phyloP scores from a whole-genome alignment of 2,113 vertebrate genomes.

The Vulpes ferrilata region DNA sequence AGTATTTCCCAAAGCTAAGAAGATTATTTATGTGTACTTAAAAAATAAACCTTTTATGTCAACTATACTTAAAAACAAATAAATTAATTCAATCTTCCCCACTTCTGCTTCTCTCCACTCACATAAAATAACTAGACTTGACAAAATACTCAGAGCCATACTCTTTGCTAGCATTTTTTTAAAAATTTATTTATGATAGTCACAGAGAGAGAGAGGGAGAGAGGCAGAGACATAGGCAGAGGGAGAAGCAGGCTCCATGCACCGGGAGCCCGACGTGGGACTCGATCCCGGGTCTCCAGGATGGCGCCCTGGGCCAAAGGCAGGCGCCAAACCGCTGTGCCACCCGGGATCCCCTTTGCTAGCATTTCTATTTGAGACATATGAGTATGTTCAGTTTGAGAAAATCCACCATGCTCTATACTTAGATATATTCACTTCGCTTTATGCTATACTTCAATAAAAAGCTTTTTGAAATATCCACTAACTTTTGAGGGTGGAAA shows the following conservation, averaged over 20 bases:
- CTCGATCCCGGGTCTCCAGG: too few species aligned
- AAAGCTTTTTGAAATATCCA: neutral
- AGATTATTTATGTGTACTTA: neutral
- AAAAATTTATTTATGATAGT: too few species aligned
- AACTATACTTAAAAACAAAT: neutral
- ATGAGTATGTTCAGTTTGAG: neutral
- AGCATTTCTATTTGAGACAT: slow-evolving; percentile 14
- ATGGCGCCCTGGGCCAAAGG: too few species aligned
- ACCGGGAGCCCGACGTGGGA: too few species aligned
- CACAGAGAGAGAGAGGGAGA: too few species aligned
- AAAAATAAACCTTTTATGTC: neutral
- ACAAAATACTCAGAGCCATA: slow-evolving; percentile 14
- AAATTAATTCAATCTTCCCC: neutral
- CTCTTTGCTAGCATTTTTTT: neutral
- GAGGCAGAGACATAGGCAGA: too few species aligned
- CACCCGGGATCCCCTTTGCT: neutral
- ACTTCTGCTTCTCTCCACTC: neutral
- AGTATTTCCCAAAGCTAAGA: slow-evolving; percentile 10
- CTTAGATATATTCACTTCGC: neutral
- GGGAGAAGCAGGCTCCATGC: too few species aligned
- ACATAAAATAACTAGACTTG: neutral
- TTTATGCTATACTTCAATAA: neutral
- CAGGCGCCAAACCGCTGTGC: too few species aligned
- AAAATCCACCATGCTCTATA: neutral
- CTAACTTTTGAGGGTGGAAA: neutral